Percentiles rank a stretch among this genome's conserved stretches.
Evolutionary conservation across 2,113 vertebrate genomes (phyloP).

Genomic region (Todiramphus saurophagus): DNA sequence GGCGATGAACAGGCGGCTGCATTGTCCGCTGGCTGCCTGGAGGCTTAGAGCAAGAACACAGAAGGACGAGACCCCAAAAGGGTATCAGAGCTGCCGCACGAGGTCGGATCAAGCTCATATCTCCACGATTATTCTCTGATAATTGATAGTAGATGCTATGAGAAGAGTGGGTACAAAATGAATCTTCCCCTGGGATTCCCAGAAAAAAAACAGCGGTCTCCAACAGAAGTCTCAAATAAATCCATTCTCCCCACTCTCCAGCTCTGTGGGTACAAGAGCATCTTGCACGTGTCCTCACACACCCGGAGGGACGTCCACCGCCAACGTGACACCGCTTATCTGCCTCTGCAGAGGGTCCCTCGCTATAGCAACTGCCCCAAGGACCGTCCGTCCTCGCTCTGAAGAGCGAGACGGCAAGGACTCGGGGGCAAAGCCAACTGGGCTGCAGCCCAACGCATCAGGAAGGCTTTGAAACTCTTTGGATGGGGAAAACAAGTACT

Average conservation of each 20-base stretch:
- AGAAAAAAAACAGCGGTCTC: neutral
- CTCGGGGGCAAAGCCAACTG: neutral
- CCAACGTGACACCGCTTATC: neutral
- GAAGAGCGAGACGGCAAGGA: neutral
- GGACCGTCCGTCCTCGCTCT: accelerated
- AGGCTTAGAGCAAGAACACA: neutral
- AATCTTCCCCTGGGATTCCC: neutral
- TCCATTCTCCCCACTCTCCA: neutral
- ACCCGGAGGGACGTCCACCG: neutral
- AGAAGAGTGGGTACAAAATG: neutral
- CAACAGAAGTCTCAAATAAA: neutral
- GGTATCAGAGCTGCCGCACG: neutral
- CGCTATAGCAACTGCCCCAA: neutral
- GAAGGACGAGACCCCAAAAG: neutral
- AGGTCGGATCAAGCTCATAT: neutral
- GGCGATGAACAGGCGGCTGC: neutral
- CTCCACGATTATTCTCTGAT: neutral
- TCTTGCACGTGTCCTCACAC: neutral
- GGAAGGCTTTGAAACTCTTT: slow-evolving; percentile 32
- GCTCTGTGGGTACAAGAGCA: neutral
- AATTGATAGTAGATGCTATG: accelerated
- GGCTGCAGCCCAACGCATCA: neutral
- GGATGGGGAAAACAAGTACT: neutral
- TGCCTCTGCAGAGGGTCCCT: slow-evolving; percentile 4
- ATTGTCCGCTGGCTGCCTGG: slow-evolving; percentile 22